Evolutionary conservation across 2,113 vertebrate species (phyloP).

Genomic region (Gopherus evgoodei): DNA sequence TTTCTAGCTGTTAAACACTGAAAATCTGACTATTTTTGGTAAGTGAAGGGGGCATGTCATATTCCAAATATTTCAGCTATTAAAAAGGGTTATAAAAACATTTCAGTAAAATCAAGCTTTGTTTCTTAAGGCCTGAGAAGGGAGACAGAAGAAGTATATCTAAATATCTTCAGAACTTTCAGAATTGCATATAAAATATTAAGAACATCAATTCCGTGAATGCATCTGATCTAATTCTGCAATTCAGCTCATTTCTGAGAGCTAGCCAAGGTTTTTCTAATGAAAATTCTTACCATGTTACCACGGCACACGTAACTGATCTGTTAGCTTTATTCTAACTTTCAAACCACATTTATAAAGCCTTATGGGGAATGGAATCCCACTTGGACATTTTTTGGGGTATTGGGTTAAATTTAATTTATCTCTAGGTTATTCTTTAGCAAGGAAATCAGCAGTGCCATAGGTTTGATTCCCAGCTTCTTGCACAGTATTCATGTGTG

Average conservation of each 20-base stretch:
- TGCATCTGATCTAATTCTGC: neutral
- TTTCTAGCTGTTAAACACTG: neutral
- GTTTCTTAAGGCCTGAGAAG: neutral
- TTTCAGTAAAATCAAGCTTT: neutral
- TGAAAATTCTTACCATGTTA: neutral
- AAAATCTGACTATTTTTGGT: neutral
- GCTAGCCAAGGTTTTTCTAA: constrained; percentile 4
- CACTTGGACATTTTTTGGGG: neutral
- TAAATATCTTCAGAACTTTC: neutral
- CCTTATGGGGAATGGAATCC: neutral
- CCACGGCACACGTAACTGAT: neutral
- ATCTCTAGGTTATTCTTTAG: neutral
- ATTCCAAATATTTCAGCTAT: neutral
- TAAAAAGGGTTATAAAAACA: neutral
- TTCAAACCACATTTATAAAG: neutral
- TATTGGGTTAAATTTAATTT: neutral
- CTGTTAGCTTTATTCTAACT: neutral
- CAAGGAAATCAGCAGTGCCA: neutral
- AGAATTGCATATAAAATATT: neutral
- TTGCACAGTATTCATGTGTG: neutral
- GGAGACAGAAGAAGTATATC: neutral
- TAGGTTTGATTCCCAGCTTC: neutral
- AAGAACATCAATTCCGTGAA: constrained; percentile 10
- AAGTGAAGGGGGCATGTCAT: neutral
- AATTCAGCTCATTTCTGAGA: constrained; percentile 17